Evolutionary conservation across 2,888 invertebrate genomes (phyloP).

Genomic region (Archips xylosteana): DNA sequence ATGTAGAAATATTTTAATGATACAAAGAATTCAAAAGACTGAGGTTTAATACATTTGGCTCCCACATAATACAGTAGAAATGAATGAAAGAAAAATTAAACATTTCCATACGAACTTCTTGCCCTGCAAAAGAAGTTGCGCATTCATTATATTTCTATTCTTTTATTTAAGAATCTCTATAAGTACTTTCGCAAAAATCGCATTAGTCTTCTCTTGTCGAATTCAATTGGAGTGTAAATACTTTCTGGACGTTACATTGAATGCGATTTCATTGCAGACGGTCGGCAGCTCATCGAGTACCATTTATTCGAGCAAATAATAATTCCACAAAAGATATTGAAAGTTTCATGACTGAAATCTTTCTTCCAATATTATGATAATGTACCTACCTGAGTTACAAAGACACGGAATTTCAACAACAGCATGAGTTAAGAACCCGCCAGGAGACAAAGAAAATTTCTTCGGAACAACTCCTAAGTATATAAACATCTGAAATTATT

Average conservation of each 20-base stretch:
- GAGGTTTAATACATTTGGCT: too few species aligned
- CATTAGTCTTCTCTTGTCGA: slow-evolving; percentile 61
- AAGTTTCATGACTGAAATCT: slow-evolving; percentile 22
- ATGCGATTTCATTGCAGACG: slow-evolving; percentile 68
- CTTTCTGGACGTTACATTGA: slow-evolving; percentile 59
- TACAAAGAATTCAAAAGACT: too few species aligned
- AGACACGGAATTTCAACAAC: slow-evolving; percentile 36
- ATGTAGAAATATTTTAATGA: too few species aligned
- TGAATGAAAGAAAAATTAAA: too few species aligned
- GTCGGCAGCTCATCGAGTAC: slow-evolving; percentile 48
- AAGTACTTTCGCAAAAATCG: slow-evolving; percentile 45
- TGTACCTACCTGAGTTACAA: slow-evolving; percentile 33
- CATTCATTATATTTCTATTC: too few species aligned
- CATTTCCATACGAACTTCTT: too few species aligned
- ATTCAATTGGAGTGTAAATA: slow-evolving; percentile 69
- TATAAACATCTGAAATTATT: slow-evolving; percentile 81
- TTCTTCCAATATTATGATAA: slow-evolving; percentile 33
- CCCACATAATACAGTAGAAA: too few species aligned
- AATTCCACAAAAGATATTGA: slow-evolving; percentile 30
- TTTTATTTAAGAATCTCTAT: too few species aligned
- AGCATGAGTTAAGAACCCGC: slow-evolving; percentile 42
- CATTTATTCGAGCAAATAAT: slow-evolving; percentile 26
- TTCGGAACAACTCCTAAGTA: slow-evolving; percentile 65
- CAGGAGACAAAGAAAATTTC: slow-evolving; percentile 52
- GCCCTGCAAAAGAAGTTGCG: too few species aligned